These are phyloP conservation scores for Brachionus sp. DNA, from an alignment of 1,140 invertebrate genomes.

Conservation along the genomic window DNA sequence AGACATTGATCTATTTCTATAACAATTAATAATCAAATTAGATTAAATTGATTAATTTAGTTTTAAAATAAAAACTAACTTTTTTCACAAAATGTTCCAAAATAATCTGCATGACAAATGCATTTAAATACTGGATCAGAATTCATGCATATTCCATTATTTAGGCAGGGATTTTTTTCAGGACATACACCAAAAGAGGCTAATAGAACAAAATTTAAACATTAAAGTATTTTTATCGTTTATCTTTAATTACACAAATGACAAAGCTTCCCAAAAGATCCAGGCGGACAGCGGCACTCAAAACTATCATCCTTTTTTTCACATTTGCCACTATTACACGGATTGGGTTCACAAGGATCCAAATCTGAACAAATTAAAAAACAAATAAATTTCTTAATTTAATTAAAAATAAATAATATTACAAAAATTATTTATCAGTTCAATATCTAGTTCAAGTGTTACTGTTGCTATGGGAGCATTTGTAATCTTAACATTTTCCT, in stretches of 20 bases:
- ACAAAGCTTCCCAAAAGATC: slow-evolving; percentile 46
- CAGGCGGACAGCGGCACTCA: slow-evolving; percentile 45
- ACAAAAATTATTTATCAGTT: not conserved
- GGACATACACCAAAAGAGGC: slow-evolving; percentile 41
- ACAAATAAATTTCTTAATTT: not conserved
- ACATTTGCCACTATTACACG: slow-evolving; percentile 48
- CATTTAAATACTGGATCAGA: slow-evolving; percentile 38
- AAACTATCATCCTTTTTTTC: slow-evolving; percentile 57
- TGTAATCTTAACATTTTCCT: not conserved
- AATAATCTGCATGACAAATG: slow-evolving; percentile 44
- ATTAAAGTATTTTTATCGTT: not conserved
- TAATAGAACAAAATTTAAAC: not conserved
- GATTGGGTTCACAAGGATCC: slow-evolving; percentile 47
- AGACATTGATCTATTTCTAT: slow-evolving; percentile 40
- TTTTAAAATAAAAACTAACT: not conserved
- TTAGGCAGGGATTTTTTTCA: slow-evolving; percentile 41
- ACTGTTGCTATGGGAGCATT: not conserved
- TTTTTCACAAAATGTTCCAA: slow-evolving; percentile 40
- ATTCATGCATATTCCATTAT: slow-evolving; percentile 44
- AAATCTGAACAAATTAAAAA: not conserved
- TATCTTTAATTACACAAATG: slow-evolving; percentile 4
- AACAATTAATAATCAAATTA: not conserved
- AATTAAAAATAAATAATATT: not conserved
- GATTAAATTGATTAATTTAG: not conserved
- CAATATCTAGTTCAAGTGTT: not conserved